Evolutionary conservation across 2,113 vertebrate genomes (phyloP).

Genomic region (Muscicapa adusta): DNA sequence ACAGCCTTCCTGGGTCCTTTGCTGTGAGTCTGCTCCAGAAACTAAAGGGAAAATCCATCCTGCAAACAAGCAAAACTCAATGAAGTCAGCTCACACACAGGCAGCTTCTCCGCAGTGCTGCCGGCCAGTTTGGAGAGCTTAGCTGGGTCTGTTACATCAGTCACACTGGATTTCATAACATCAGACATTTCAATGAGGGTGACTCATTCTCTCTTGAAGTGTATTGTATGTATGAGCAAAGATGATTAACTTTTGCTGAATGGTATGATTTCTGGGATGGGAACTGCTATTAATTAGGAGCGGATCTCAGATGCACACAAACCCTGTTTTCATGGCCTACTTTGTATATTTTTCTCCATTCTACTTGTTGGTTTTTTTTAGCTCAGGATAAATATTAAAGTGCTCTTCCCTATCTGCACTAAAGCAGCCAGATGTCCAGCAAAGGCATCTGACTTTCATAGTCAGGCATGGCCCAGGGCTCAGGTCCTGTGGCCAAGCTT

Average conservation of each 20-base stretch:
- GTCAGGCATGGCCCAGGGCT: neutral
- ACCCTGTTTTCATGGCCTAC: conserved; percentile 37
- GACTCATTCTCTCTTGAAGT: conserved; percentile 63
- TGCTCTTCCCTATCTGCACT: neutral
- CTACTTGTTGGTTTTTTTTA: conserved; percentile 5
- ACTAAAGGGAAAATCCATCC: neutral
- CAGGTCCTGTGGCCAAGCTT: neutral
- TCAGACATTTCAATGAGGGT: conserved; percentile 57
- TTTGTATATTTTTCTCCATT: conserved; percentile 39
- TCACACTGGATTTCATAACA: conserved; percentile 62
- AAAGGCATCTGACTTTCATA: neutral
- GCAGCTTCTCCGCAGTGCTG: neutral
- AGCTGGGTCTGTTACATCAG: conserved; percentile 55
- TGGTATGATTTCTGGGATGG: conserved; percentile 60
- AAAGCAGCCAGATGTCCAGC: neutral
- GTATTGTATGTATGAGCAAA: conserved; percentile 58
- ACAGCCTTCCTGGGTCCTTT: neutral
- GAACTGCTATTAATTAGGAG: conserved; percentile 61
- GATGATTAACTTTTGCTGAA: conserved; percentile 69
- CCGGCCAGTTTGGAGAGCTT: conserved; percentile 22
- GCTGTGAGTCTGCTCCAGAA: neutral
- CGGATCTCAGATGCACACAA: conserved; percentile 46
- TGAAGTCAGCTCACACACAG: neutral
- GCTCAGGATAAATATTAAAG: conserved; percentile 1
- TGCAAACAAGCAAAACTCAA: neutral